These are phyloP conservation scores for Protobothrops mucrosquamatus DNA, from an alignment of 2,113 vertebrate genomes.

Conservation along the genomic window DNA sequence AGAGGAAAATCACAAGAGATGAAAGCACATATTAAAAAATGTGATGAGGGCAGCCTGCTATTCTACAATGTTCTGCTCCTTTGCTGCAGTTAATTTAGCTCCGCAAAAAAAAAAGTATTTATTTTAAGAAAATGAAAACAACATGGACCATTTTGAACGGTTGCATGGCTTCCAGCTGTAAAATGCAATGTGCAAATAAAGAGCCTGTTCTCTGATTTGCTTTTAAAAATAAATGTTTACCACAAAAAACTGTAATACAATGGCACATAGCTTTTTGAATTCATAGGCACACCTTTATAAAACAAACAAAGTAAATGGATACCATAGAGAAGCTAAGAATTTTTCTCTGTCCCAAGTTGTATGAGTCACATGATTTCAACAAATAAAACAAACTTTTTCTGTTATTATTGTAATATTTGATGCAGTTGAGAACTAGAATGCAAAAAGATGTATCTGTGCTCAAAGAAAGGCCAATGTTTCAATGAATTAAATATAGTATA, in stretches of 20 bases:
- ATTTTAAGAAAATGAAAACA: constrained; percentile 58
- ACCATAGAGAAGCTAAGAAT: neutral
- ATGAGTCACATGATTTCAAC: neutral
- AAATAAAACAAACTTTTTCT: neutral
- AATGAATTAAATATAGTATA: constrained; percentile 2
- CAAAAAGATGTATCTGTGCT: neutral
- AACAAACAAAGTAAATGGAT: constrained; percentile 22
- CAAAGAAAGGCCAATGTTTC: constrained; percentile 5
- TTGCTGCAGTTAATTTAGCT: constrained; percentile 40
- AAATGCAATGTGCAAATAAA: constrained; percentile 64
- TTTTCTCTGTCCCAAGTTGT: constrained; percentile 17
- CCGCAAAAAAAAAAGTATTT: constrained; percentile 50
- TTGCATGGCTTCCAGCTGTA: constrained; percentile 63
- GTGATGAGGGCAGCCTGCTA: constrained; percentile 49
- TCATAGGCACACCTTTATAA: constrained; percentile 15
- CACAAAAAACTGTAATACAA: constrained; percentile 52
- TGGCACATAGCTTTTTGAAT: constrained; percentile 42
- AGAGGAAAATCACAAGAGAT: constrained; percentile 53
- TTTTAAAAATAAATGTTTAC: constrained; percentile 40
- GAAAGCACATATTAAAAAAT: constrained; percentile 55
- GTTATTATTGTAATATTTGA: constrained; percentile 14
- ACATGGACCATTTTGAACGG: constrained; percentile 32
- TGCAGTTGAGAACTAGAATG: constrained; percentile 24
- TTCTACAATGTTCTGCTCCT: constrained; percentile 55
- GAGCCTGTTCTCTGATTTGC: constrained; percentile 53